Evolutionary conservation across 2,113 vertebrate species (phyloP).

Genomic region (Sminthopsis crassicaudata): DNA sequence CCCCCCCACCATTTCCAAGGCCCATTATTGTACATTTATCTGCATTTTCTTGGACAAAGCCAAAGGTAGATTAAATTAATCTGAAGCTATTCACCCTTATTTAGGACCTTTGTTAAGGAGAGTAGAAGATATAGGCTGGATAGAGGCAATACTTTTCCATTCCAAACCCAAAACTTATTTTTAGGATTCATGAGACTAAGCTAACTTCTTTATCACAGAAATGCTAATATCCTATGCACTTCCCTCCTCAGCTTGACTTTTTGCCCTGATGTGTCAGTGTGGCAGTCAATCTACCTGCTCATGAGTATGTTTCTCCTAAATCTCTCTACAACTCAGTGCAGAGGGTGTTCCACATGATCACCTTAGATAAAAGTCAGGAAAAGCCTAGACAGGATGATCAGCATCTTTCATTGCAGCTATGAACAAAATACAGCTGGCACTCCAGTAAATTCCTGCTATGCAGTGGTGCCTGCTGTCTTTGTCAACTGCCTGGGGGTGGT

Average conservation of each 20-base stretch:
- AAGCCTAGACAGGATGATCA: slow-evolving; percentile 22
- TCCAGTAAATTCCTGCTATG: slow-evolving; percentile 62
- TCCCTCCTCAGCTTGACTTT: background rate
- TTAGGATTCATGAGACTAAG: slow-evolving; percentile 24
- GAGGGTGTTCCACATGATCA: slow-evolving; percentile 14
- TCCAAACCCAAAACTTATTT: background rate
- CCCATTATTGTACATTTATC: too few species aligned
- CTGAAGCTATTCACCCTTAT: background rate
- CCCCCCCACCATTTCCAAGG: too few species aligned
- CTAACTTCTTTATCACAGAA: slow-evolving; percentile 5
- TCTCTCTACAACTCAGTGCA: slow-evolving; percentile 45
- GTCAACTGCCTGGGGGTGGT: slow-evolving; percentile 65
- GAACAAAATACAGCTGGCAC: slow-evolving; percentile 68
- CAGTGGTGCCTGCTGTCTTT: slow-evolving; percentile 66
- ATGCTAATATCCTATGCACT: background rate
- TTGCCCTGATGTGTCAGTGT: slow-evolving; percentile 7
- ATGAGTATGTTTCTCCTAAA: slow-evolving; percentile 20
- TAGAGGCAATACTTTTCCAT: background rate
- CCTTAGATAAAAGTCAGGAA: slow-evolving; percentile 2
- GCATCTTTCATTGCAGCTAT: slow-evolving; percentile 68
- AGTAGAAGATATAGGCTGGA: background rate
- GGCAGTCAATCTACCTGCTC: slow-evolving; percentile 31
- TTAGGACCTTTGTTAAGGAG: background rate
- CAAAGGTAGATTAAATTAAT: background rate
- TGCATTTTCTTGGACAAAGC: background rate